Conservation (phyloP, 1,140 invertebrate species). For the Stegodyphus mimosarum region DNA sequence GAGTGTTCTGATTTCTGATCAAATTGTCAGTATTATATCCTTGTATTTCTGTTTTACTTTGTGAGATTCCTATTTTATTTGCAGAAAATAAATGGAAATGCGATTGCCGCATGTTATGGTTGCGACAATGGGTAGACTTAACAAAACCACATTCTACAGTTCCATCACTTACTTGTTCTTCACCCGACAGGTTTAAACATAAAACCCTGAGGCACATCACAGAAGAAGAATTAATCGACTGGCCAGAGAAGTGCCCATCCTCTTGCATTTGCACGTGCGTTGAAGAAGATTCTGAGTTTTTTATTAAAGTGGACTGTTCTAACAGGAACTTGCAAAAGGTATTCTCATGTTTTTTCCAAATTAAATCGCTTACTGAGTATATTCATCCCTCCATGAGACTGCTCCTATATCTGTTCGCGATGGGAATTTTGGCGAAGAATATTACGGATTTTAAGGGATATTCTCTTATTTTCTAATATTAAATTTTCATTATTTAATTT, state of each 20-base stretch:
- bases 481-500: no score
- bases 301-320: slow-evolving; percentile 36
- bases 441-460: no score
- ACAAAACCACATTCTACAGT: not conserved
- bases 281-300: not conserved
- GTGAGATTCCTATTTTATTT: not conserved
- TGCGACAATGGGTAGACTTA: not conserved
- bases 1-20: no score
- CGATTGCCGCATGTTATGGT: slow-evolving; percentile 25
- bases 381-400: no score
- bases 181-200: not conserved
- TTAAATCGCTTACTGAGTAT: no score
- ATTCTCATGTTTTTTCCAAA: no score
- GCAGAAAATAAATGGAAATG: slow-evolving; percentile 29
- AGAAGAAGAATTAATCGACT: not conserved
- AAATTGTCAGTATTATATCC: no score
- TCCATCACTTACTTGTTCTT: not conserved
- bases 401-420: no score
- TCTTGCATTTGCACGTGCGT: slow-evolving; percentile 20
- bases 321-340: not conserved
- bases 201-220: not conserved
- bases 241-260: not conserved
- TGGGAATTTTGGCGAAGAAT: no score
- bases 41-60: no score
- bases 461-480: no score